Evolutionary conservation across 2,797 vertebrate species (phyloP), one percentile per base, ranked within the genome.

Genomic region (Sebastes vulpes): DNA sequence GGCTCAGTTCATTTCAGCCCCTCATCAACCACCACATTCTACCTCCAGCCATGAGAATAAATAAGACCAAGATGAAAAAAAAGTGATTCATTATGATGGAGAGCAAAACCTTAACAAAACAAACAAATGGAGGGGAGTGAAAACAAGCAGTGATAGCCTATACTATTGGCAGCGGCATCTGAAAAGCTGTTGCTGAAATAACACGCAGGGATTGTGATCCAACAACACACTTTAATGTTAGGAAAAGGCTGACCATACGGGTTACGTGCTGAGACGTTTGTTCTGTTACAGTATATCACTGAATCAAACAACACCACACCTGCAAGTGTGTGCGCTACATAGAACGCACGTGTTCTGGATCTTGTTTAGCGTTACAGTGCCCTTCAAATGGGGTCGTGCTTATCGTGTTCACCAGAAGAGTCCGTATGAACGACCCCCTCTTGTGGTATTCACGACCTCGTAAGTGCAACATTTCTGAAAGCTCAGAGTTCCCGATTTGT

Each of bases 1-100:
- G 95, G 94, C 95, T 96, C 92, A 93, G 95, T 96, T 95, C 94
- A 96, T 95, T 96, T 93, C 94, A 95, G 93, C 92, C 95, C 94
- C 94, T 95, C 95, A 95, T 96, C 96, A 95, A 95, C 95, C 91
- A 94, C 89, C 91, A 89, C 90, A 87, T 92, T 94, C 92, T 90
- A 94, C 95, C 93, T 88, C 90, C 83, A 93, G 95, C 93, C 88
- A 94, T 84, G 88, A 92, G 91, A 94, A 95, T 95, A 95, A 96
- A 95, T 95, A 95, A 96, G 94, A 94, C 95, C 93, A 90, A 92
- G 90, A 93, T 93, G 92, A 87, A 90, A 91, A 84, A 84, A 93
- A 84, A 84, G 92, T 93, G 93, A 95, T 95, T 96, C 92, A 94
- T 96, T 95, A 95, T 95, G 93, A 96, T 91, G 91, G 94, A 94